Percentiles rank a stretch among this genome's conserved stretches.
These are phyloP conservation scores for Hyles lineata DNA, from an alignment of 2,888 invertebrate genomes.

Conservation along the genomic window DNA sequence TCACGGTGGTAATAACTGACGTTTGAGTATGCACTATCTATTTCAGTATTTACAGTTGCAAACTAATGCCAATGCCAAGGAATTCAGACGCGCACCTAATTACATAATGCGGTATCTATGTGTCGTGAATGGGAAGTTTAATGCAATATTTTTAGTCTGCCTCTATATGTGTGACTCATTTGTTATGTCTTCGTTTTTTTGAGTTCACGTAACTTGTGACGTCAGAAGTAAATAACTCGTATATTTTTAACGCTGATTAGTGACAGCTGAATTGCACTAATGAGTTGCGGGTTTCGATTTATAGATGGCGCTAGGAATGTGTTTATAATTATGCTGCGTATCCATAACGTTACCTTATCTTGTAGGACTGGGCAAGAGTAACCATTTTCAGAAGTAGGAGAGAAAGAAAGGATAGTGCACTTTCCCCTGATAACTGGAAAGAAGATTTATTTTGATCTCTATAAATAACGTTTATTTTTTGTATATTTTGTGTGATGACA, in stretches of 20 bases:
- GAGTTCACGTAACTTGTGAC: constrained; percentile 34
- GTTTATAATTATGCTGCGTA: neutral
- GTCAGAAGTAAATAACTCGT: constrained; percentile 9
- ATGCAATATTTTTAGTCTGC: constrained; percentile 51
- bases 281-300: neutral
- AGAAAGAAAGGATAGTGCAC: too few species aligned
- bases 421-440: too few species aligned
- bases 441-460: too few species aligned
- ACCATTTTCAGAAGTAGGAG: too few species aligned
- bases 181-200: constrained; percentile 45
- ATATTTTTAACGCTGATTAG: constrained; percentile 22
- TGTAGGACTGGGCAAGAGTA: too few species aligned
- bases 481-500: too few species aligned
- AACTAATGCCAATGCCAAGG: constrained; percentile 73
- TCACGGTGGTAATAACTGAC: constrained; percentile 25
- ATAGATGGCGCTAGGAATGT: neutral
- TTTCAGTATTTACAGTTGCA: constrained; percentile 52
- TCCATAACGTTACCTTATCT: too few species aligned
- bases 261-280: neutral
- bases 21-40: constrained; percentile 48
- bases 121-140: constrained; percentile 33
- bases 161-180: constrained; percentile 54
- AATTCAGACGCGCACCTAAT: constrained; percentile 47
- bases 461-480: too few species aligned
- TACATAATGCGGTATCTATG: constrained; percentile 34